Evolutionary conservation across 2,113 vertebrate species (phyloP), one percentile per base, ranked within the genome.

Genomic region (Siniperca chuatsi): DNA sequence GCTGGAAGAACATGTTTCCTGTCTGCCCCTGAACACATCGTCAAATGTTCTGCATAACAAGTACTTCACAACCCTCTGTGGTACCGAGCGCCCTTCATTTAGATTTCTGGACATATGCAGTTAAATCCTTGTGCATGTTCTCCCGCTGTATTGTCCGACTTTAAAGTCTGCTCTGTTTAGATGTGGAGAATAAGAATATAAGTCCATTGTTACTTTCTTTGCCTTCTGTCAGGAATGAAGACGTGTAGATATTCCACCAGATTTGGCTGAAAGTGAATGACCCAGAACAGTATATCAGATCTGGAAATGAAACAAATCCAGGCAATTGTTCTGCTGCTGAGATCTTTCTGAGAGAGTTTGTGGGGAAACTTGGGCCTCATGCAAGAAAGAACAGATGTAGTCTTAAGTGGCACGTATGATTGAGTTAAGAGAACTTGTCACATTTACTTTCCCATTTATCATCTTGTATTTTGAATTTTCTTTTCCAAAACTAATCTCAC

Each of bases 31-130:
- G 80, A 83, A 86, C 9, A 5, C 68, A 6, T 13, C 44, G 0
- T 65, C 61, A 23, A 54, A 46, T 20, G 25, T n/a, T 23, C 13
- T 79, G 61, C 40, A 76, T 61, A 81, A 61, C 23, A 52, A 83
- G 79, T 12, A 1, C 35, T 13, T 40, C 42, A 25, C 29, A 73
- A 70, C 46, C 76, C 82, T 80, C 83, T 4, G 64, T 0, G 15
- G 57, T 1, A 3, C 61, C 15, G 21, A 46, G 44, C 25, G 13
- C 1, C 48, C 70, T 66, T 78, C 78, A 46, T 80, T 89, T 62
- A 21, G 82, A 13, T 87, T 83, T 65, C 58, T 40, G 72, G 68
- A 67, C 69, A 8, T 62, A 60, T 73, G 55, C 83, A 65, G 66
- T 29, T 77, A 72, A 84, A 72, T 76, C 81, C 46, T 65, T 0